Conservation (phyloP, 53 echinoderm and acorn worm genomes). For the Luidia sarsii region DNA sequence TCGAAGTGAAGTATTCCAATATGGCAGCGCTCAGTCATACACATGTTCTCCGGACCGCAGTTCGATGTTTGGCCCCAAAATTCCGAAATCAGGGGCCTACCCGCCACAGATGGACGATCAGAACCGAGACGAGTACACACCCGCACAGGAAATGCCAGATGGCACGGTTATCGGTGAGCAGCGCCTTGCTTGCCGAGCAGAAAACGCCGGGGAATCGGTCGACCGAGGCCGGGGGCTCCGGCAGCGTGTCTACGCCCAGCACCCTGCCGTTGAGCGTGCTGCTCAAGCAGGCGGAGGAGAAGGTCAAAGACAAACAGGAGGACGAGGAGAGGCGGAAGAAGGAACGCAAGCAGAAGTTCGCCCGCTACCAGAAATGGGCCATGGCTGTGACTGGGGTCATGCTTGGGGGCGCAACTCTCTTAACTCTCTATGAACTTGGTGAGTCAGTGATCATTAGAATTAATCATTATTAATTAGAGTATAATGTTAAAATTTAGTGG, state of each 20-base stretch:
- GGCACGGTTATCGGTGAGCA: conserved; percentile 35
- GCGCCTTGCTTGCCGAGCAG: conserved; percentile 47
- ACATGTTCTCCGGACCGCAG: conserved; percentile 59
- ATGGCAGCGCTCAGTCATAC: conserved; percentile 95
- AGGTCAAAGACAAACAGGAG: conserved; percentile 72
- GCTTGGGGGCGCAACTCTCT: conserved; percentile 67
- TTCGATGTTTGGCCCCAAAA: conserved; percentile 70
- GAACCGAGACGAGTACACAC: conserved; percentile 6
- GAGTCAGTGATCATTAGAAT: conserved; percentile 12
- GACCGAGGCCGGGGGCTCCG: neutral
- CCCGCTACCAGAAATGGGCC: conserved; percentile 83
- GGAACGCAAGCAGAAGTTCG: conserved; percentile 73
- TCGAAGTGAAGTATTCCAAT: conserved; percentile 46
- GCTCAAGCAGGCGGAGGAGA: conserved; percentile 80
- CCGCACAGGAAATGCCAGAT: conserved; percentile 7
- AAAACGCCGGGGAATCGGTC: conserved; percentile 35
- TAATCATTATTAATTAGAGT: too few species aligned
- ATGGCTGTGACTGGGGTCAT: conserved; percentile 75
- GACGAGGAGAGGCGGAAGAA: conserved; percentile 76
- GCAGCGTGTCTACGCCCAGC: conserved; percentile 3
- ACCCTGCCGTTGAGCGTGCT: conserved; percentile 73
- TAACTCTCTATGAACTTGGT: conserved; percentile 89
- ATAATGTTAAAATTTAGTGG: too few species aligned
- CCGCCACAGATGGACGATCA: conserved; percentile 6
- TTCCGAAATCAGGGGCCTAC: conserved; percentile 13